These are phyloP conservation scores for Macropus fuliginosus DNA, from an alignment of 2,797 vertebrate genomes.

Conservation along the genomic window DNA sequence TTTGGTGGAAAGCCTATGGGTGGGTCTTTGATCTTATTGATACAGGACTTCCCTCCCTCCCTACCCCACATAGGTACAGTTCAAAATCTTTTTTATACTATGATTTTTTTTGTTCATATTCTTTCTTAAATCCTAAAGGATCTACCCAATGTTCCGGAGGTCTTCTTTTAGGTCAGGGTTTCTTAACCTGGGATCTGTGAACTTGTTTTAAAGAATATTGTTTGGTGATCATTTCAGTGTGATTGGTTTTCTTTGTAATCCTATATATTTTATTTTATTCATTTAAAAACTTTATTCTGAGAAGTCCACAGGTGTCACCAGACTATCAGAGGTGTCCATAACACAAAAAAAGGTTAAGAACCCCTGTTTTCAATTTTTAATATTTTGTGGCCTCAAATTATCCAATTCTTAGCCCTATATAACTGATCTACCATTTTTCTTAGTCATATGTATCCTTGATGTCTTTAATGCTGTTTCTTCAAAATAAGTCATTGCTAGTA, in stretches of 20 bases:
- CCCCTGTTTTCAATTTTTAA: neutral
- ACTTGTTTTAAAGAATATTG: neutral
- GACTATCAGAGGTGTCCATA: neutral
- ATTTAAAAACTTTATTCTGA: neutral
- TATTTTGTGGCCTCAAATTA: neutral
- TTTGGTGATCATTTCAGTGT: neutral
- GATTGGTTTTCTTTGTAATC: neutral
- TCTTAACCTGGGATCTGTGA: neutral
- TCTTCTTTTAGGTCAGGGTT: neutral
- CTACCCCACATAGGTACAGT: no score
- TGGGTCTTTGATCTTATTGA: neutral
- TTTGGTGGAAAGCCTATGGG: neutral
- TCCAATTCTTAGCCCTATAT: neutral
- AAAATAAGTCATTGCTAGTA: neutral
- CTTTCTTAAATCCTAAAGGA: neutral
- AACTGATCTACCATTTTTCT: neutral
- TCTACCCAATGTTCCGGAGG: neutral
- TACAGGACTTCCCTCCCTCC: no score
- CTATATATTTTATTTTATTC: no score
- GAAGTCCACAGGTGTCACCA: neutral
- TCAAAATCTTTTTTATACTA: neutral
- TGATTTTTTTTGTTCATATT: neutral
- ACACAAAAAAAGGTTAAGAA: neutral
- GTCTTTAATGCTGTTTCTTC: neutral
- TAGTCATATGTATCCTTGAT: neutral